Evolutionary conservation across 2,888 invertebrate genomes (phyloP).

Genomic region (Trachelus troglodyta): DNA sequence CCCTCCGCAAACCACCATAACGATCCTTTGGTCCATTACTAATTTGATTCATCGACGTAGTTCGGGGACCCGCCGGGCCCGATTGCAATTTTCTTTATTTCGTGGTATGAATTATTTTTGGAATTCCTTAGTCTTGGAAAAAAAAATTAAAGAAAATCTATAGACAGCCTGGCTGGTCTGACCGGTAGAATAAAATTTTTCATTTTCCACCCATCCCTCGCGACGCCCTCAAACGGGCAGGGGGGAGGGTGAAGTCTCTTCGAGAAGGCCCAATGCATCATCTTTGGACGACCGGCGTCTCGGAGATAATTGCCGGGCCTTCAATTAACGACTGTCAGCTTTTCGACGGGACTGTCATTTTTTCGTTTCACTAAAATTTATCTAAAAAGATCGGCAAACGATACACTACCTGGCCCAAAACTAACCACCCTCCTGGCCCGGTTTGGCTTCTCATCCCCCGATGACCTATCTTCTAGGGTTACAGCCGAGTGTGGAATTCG

Average conservation of each 20-base stretch:
- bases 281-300: conserved; percentile 19
- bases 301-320: conserved; percentile 8
- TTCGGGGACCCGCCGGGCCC: not conserved
- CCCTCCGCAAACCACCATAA: not conserved
- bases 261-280: conserved; percentile 15
- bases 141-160: not conserved
- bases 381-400: conserved; percentile 16
- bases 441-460: not conserved
- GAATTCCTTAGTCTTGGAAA: not conserved
- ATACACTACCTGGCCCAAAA: conserved; percentile 6
- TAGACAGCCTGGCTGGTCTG: not conserved
- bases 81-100: not conserved
- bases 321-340: conserved; percentile 29
- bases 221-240: not conserved
- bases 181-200: conserved; percentile 23
- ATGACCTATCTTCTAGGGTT: not conserved
- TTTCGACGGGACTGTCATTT: conserved; percentile 30
- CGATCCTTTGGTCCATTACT: not conserved
- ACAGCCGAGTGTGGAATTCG: not conserved
- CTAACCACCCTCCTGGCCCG: not conserved
- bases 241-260: not conserved
- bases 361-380: conserved; percentile 11
- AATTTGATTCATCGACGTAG: not conserved
- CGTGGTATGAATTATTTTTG: not conserved
- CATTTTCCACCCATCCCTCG: conserved; percentile 16